Evolutionary conservation across 2,888 invertebrate species (phyloP), one percentile per base, ranked within the genome.

Genomic region (Leptopilina myrica): DNA sequence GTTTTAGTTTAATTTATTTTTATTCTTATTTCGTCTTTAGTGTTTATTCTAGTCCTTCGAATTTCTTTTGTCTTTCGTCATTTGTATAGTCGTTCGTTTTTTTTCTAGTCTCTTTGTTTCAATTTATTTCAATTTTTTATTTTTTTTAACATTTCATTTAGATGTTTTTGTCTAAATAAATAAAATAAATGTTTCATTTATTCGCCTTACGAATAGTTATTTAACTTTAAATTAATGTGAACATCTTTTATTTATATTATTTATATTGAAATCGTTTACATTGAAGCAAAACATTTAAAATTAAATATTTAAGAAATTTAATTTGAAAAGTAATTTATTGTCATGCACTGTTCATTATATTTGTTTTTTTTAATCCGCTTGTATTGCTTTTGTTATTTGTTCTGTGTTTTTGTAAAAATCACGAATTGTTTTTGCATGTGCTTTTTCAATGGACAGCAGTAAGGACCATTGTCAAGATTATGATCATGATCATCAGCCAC

Each of bases 401-500:
- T 76, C 81, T 82, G 77, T 81, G 65, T 81, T 73, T 84, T 79
- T 76, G 33, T 82, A 62, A 81, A 79, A 81, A 84, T 73, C 56
- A 73, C 40, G 56, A 33, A 73, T 79, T 86, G 79, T 85, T 78
- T 84, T 83, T 86, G 85, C 83, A 86, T 84, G 83, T n/a, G 40
- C 64, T 81, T 83, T 80, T 15, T 66, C 78, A 81, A 84, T 78
- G 80, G 79, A 84, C 85, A 80, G 80, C 89, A 89, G 89, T 86
- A 90, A 89, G 88, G 90, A 90, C 80, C 88, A 87, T 77, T 89
- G 89, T 85, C 90, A 88, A 83, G 90, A 90, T 83, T 85, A 85
- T 79, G 89, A 90, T 82, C 84, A 88, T 80, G 90, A 90, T 73
- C 86, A 87, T 66, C 85, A 84, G 78, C 87, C 87, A 81, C 87